These are phyloP conservation scores for Lycophotia porphyrea DNA, from an alignment of 2,888 invertebrate species.

Conservation along the genomic window DNA sequence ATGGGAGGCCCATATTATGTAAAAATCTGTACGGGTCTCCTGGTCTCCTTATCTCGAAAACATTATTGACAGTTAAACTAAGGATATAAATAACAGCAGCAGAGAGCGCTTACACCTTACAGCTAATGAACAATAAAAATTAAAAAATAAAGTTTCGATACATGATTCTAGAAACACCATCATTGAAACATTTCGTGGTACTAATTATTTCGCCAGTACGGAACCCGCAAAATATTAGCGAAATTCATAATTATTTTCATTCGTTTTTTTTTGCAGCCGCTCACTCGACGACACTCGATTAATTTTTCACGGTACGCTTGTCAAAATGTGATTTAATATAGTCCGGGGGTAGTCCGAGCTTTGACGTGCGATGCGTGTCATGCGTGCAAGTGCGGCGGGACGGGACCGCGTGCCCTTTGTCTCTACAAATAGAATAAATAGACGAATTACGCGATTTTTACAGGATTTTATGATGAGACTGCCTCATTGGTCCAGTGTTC, in stretches of 20 bases:
- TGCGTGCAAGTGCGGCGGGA: conserved; percentile 73
- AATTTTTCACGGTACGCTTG: conserved; percentile 90
- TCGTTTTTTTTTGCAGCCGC: conserved; percentile 78
- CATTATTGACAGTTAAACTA: no score
- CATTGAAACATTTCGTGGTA: not conserved
- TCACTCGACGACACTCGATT: conserved; percentile 89
- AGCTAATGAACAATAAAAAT: no score
- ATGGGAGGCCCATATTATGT: no score
- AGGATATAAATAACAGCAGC: no score
- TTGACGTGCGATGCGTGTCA: conserved; percentile 85
- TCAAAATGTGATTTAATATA: conserved; percentile 90
- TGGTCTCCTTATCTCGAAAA: no score
- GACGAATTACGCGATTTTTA: not conserved
- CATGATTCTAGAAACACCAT: not conserved
- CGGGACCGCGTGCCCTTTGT: conserved; percentile 63
- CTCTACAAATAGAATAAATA: conserved; percentile 28
- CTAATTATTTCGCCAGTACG: conserved; percentile 16
- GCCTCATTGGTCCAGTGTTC: no score
- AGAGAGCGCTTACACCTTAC: no score
- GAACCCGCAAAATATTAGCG: conserved; percentile 38
- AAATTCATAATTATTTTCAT: conserved; percentile 42
- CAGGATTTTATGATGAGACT: not conserved
- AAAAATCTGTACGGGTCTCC: no score
- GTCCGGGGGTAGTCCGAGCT: conserved; percentile 83
- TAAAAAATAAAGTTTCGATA: no score